phyloP scores from a whole-genome alignment of 2,888 invertebrate genomes.

The Odontocolon sp. region DNA sequence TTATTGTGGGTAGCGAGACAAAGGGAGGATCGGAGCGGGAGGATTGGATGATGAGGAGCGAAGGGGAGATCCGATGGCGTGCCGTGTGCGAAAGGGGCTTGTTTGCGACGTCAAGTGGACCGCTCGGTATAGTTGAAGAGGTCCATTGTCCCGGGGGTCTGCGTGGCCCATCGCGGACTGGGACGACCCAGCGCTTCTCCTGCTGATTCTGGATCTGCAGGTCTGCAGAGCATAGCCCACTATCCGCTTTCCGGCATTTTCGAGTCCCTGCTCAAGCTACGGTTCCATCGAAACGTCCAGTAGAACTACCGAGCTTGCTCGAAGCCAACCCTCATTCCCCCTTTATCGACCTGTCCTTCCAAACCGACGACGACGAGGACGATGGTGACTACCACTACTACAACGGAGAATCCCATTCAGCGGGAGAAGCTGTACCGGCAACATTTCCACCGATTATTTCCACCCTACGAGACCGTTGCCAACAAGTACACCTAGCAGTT shows the following conservation, averaged over 20 bases:
- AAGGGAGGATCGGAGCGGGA: neutral
- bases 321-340: conserved; percentile 38
- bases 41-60: conserved; percentile 29
- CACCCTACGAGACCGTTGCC: conserved; percentile 52
- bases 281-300: conserved; percentile 49
- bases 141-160: conserved; percentile 71
- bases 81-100: conserved; percentile 68
- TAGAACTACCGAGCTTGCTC: conserved; percentile 48
- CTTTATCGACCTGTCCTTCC: conserved; percentile 58
- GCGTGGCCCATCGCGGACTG: conserved; percentile 61
- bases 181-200: conserved; percentile 48
- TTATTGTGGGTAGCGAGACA: conserved; percentile 32
- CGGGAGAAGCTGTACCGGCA: too few species aligned
- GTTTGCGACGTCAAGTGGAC: conserved; percentile 75
- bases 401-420: conserved; percentile 48
- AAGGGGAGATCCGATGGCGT: conserved; percentile 47
- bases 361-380: conserved; percentile 44
- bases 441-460: conserved; percentile 57
- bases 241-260: conserved; percentile 71
- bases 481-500: conserved; percentile 35
- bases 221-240: conserved; percentile 61
- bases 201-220: conserved; percentile 49
- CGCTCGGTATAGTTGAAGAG: conserved; percentile 71
- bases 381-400: conserved; percentile 40
- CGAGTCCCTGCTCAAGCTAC: conserved; percentile 53